Percentiles rank a stretch among this genome's conserved stretches.
Evolutionary conservation across 2,113 vertebrate species (phyloP).

Genomic region (Pelvicachromis taeniatus): DNA sequence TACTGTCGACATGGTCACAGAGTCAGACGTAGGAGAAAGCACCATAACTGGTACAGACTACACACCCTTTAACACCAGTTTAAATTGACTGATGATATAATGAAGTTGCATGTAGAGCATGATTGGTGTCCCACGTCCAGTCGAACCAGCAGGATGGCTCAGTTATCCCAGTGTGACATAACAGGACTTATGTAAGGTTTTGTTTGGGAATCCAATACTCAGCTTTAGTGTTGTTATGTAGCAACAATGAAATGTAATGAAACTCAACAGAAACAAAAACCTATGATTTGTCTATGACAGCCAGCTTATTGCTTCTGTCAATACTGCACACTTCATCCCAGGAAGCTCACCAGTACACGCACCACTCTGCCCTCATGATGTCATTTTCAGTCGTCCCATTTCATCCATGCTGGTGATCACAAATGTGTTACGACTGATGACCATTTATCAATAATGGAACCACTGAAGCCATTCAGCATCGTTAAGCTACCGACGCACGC

Average conservation of each 20-base stretch:
- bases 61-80: not conserved
- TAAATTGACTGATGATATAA: no score
- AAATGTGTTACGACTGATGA: not conserved
- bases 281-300: not conserved
- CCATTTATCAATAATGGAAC: not conserved
- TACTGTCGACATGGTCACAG: not conserved
- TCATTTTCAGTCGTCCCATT: not conserved
- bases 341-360: not conserved
- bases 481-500: not conserved
- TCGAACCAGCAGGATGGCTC: not conserved
- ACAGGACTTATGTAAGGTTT: conserved; percentile 26
- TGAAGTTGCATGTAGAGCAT: no score
- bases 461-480: not conserved
- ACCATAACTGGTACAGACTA: not conserved
- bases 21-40: not conserved
- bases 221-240: not conserved
- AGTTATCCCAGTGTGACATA: conserved; percentile 7
- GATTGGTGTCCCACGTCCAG: not conserved
- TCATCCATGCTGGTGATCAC: not conserved
- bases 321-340: not conserved
- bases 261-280: not conserved
- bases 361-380: not conserved
- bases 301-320: not conserved
- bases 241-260: not conserved
- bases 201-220: not conserved